Conservation (phyloP, 53 echinoderm and acorn worm genomes). For the Echinarachnius parma region DNA sequence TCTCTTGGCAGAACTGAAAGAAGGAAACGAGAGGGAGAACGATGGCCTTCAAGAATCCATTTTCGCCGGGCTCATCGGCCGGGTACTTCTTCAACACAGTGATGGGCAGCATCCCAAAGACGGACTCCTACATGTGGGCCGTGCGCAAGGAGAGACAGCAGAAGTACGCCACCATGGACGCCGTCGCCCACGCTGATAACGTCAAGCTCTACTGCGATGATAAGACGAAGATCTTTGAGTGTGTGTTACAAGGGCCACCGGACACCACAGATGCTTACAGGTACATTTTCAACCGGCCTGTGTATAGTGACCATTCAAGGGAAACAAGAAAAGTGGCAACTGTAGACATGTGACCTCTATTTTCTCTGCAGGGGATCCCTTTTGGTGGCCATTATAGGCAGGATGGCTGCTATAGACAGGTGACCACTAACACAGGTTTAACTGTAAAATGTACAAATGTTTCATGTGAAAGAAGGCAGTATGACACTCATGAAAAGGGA, state of each 20-base stretch:
- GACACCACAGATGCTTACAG: conserved; percentile 17
- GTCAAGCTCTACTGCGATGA: conserved; percentile 68
- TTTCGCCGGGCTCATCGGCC: conserved; percentile 1
- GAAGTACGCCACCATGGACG: conserved; percentile 53
- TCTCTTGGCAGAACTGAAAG: no score
- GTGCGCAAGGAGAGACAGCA: conserved; percentile 66
- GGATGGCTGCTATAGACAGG: no score
- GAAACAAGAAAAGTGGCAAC: no score
- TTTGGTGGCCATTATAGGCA: no score
- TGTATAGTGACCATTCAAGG: no score
- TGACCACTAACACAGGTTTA: no score
- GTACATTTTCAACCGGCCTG: not conserved
- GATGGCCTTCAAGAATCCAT: conserved; percentile 33
- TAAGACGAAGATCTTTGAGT: conserved; percentile 69
- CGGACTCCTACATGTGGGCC: conserved; percentile 50
- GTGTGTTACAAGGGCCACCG: conserved; percentile 39
- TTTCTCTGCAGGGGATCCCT: no score
- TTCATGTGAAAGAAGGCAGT: no score
- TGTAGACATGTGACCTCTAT: no score
- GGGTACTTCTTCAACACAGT: conserved; percentile 58
- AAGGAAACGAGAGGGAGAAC: not conserved
- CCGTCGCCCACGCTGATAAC: conserved; percentile 48
- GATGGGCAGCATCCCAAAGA: conserved; percentile 69
- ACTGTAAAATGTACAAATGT: no score
- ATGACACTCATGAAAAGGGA: no score